Evolutionary conservation across 2,888 invertebrate genomes (phyloP), one percentile per base, ranked within the genome.

Genomic region (Leptinotarsa peninsularis): DNA sequence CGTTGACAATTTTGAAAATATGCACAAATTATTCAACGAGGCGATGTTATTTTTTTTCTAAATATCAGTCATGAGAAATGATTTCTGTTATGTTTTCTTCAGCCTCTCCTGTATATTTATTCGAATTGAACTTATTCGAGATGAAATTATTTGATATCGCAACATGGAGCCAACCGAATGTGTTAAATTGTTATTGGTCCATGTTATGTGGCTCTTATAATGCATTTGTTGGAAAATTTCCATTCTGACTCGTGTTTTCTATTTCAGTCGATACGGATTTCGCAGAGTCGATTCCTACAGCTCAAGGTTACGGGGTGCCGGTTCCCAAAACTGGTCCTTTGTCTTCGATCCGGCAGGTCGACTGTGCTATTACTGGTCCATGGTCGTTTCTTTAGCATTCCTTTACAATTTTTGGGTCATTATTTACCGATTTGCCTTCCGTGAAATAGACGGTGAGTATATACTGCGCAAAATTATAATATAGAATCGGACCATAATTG

Each of bases 331-430:
- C 87, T 96, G 96, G 94, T 97, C 98, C 71, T 98, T 98, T 89
- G 98, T 99, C 82, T 99, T 99, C 89, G 99, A 99, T 91, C 99
- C 99, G 33, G 97, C 98, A 82, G 98, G 98, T 80, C 93, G 98
- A 71, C 92, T 98, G 80, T 97, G 96, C 90, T 98, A 98, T 90
- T 97, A 97, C 88, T 98, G 98, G 98, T 97, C 97, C 84, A 96
- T 97, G 95, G 96, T 97, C 84, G 97, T 98, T 83, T 97, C 97
- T 82, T 93, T 97, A 87, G 97, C 97, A 87, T 98, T 97, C 90
- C 94, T 98, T 86, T 98, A 98, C 91, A 98, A 98, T 90, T 96
- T 98, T 87, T 98, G 97, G 98, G 97, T 97, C 89, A 97, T 98
- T 90, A 97, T 98, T 89, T 98, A 98, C 91, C 94, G 98, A 90